Percentiles rank a stretch among this genome's conserved stretches.
Conservation (phyloP, 2,888 invertebrate genomes). For the Biston betularia region DNA sequence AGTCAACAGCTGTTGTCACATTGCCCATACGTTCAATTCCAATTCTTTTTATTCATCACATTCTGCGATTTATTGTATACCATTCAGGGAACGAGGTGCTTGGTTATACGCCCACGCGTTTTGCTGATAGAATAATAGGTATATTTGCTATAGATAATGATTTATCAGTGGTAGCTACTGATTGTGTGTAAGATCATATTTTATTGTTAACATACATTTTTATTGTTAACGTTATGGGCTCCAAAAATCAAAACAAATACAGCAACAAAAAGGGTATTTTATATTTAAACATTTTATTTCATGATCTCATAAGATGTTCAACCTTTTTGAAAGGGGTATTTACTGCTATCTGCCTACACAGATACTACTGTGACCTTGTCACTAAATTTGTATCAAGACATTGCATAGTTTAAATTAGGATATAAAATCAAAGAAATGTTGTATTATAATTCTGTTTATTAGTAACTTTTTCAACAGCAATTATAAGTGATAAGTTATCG, state of each 20-base stretch:
- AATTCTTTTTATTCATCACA: slow-evolving; percentile 2
- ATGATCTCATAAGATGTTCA: background rate
- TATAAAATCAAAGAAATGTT: slow-evolving; percentile 20
- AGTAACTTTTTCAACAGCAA: slow-evolving; percentile 73
- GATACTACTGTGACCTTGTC: too few relatives aligned
- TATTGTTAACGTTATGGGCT: too few relatives aligned
- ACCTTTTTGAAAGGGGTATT: background rate
- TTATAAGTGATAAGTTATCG: slow-evolving; percentile 74
- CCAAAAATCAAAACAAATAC: too few relatives aligned
- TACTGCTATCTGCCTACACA: too few relatives aligned
- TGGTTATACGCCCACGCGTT: background rate
- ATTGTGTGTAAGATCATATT: too few relatives aligned
- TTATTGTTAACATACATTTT: too few relatives aligned
- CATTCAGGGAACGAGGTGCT: background rate
- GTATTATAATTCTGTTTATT: slow-evolving; percentile 61
- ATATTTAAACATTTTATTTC: too few relatives aligned
- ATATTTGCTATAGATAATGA: too few relatives aligned
- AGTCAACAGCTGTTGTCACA: slow-evolving; percentile 37
- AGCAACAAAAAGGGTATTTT: too few relatives aligned
- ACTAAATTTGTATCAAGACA: background rate
- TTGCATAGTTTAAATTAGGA: background rate
- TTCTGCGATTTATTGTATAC: slow-evolving; percentile 3
- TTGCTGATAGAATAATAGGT: too few relatives aligned
- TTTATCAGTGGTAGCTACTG: too few relatives aligned
- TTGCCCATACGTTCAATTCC: slow-evolving; percentile 18